Conservation (phyloP, 2,888 invertebrate genomes). For the Meandrusa payeni region DNA sequence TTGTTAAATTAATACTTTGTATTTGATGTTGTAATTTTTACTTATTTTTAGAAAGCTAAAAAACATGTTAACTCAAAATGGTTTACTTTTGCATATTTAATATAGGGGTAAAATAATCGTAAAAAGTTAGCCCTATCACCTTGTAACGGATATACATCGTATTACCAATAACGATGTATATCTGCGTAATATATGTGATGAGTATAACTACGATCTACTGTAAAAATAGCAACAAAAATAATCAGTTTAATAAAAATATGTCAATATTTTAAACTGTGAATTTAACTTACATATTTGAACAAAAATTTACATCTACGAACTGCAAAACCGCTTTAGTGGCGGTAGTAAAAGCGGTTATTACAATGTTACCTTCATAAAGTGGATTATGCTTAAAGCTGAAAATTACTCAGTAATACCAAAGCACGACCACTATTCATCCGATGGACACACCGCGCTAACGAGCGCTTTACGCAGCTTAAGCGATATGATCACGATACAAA, state of each 20-base stretch:
- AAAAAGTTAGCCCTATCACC: too few relatives aligned
- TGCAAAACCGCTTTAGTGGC: conserved; percentile 1
- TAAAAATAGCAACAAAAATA: too few relatives aligned
- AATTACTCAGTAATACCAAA: conserved; percentile 14
- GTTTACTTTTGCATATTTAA: too few relatives aligned
- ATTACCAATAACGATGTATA: too few relatives aligned
- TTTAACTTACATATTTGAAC: background rate
- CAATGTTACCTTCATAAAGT: conserved; percentile 5
- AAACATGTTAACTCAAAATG: too few relatives aligned
- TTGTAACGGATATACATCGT: too few relatives aligned
- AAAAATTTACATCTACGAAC: background rate
- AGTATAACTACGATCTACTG: too few relatives aligned
- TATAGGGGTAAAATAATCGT: too few relatives aligned
- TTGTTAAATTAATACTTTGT: too few relatives aligned
- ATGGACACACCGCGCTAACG: conserved; percentile 2
- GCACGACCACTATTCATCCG: conserved; percentile 4
- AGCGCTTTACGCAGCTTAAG: conserved; percentile 7
- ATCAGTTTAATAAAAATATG: background rate
- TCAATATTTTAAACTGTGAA: background rate
- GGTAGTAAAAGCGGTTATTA: conserved; percentile 5
- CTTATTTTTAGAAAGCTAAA: too few relatives aligned
- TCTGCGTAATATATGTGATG: too few relatives aligned
- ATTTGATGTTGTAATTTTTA: too few relatives aligned
- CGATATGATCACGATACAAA: background rate
- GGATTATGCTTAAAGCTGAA: conserved; percentile 11